Percentiles rank a stretch among this genome's conserved stretches.
These are phyloP conservation scores for Nothoprocta perdicaria DNA, from an alignment of 2,113 vertebrate genomes.

Conservation along the genomic window DNA sequence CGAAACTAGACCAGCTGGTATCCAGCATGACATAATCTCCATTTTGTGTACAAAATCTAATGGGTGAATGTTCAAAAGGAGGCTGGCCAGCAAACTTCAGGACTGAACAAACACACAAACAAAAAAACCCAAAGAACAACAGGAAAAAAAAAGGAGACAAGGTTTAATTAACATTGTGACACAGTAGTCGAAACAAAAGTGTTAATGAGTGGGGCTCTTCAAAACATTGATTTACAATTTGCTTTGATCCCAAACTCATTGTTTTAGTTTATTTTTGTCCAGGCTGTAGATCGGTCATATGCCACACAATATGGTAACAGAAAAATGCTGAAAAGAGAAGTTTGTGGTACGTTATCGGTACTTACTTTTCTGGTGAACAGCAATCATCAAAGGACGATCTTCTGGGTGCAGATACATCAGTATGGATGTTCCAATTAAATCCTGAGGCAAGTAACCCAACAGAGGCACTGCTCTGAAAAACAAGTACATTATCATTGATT, in stretches of 20 bases:
- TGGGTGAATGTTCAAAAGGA: slow-evolving; percentile 88
- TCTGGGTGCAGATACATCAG: slow-evolving; percentile 87
- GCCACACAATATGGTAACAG: neutral
- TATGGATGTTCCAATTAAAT: slow-evolving; percentile 87
- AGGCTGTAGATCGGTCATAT: neutral
- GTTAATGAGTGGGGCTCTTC: neutral
- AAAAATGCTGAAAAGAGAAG: neutral
- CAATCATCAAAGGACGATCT: slow-evolving; percentile 85
- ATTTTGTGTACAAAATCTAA: slow-evolving; percentile 88
- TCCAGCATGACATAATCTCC: slow-evolving; percentile 89
- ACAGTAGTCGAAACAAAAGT: neutral
- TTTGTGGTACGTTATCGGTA: neutral
- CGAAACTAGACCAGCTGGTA: slow-evolving; percentile 93
- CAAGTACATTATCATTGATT: neutral
- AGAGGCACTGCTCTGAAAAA: slow-evolving; percentile 88
- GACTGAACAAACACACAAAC: slow-evolving; percentile 71
- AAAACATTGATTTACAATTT: neutral
- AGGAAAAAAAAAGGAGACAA: neutral
- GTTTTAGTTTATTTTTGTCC: neutral
- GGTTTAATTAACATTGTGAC: neutral
- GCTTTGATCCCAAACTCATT: neutral
- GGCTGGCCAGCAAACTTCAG: slow-evolving; percentile 86
- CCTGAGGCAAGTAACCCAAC: slow-evolving; percentile 92
- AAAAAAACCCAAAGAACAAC: neutral
- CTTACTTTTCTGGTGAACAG: slow-evolving; percentile 87